Evolutionary conservation across 2,797 vertebrate species (phyloP).

Genomic region (Calcarius lapponicus): DNA sequence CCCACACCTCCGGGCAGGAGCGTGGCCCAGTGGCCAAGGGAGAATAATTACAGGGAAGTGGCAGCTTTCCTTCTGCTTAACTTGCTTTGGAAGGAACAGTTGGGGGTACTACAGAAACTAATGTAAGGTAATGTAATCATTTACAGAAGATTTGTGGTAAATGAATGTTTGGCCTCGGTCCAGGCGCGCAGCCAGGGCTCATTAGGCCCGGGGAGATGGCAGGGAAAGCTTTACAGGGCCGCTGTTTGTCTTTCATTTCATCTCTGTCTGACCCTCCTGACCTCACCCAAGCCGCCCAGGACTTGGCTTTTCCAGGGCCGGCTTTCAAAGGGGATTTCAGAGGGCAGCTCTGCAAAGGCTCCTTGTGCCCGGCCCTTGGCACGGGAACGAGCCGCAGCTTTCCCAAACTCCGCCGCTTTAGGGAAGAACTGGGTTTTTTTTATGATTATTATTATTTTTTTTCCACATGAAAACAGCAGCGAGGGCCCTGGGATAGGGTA

Average conservation of each 20-base stretch:
- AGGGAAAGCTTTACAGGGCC: constrained; percentile 55
- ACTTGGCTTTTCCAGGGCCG: constrained; percentile 7
- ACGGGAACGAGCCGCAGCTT: neutral
- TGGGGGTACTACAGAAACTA: constrained; percentile 57
- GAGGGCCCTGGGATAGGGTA: constrained; percentile 51
- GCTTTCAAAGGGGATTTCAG: neutral
- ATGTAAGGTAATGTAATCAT: constrained; percentile 70
- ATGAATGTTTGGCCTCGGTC: constrained; percentile 59
- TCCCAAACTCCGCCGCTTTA: neutral
- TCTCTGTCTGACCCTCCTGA: constrained; percentile 47
- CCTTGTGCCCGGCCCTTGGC: neutral
- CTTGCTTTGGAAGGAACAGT: constrained; percentile 61
- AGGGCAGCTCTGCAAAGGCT: neutral
- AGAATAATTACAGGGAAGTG: constrained; percentile 59
- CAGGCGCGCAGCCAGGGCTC: constrained; percentile 66
- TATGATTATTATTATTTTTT: neutral
- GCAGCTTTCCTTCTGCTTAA: constrained; percentile 58
- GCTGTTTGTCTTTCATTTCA: constrained; percentile 66
- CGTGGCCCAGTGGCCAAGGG: neutral
- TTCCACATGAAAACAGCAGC: constrained; percentile 53
- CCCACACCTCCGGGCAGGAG: neutral
- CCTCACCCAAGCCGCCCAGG: neutral
- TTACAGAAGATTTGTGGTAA: constrained; percentile 70
- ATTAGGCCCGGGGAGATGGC: constrained; percentile 64
- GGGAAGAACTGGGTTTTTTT: neutral